Base-by-base conservation (phyloP, 2,113 vertebrate genomes). In the Mungos mungo region DNA sequence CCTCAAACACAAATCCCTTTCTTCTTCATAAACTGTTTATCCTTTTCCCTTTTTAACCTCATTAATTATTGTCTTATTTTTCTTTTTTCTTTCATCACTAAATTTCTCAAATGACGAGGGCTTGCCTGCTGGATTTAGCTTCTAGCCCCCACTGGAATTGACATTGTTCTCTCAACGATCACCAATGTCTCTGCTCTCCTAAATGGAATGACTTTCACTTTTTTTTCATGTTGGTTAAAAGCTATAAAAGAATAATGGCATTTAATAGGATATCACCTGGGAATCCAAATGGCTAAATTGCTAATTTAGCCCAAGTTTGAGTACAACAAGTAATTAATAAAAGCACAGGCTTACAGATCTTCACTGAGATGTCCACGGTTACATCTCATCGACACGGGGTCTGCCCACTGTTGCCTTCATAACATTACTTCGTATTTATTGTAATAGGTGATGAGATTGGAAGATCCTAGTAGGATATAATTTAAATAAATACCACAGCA, bases 211-310 rank as follows among this genome's bases (percentile, higher is more conserved):
- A 57, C 8, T 66, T 95, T 82, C 47, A 54, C 54, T 57, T 4
- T 88, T 23, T 68, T 77, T 93, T 54, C 60, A 89, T 47, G 16
- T 66, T 76, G 68, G 81, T 72, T 96, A 90, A 81, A 97, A 94
- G 9, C 45, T 35, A 27, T 95, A 54, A 94, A 88, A 69, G 6
- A 83, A 71, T 57, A 82, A 92, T 68, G 21, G 41, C 50, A 33
- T 72, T 90, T 72, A 84, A 54, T 90, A 27, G 25, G 1, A n/a
- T 27, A 83, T 65, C n/a, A 89, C 13, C 12, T 80, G 81, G 23
- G 41, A 89, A 66, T 79, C 21, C 38, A 85, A 21, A n/a, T 72
- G 65, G 14, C 52, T 25, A 72, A 91, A 86, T 1, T 88, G 33
- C 18, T 71, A 88, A 94, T 84, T 87, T 63, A 88, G 76, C 23